A percentile compares a stretch with the other conserved stretches of the same genome.
Conservation (phyloP, 2,797 vertebrate species). For the Sebastes paucispinis region DNA sequence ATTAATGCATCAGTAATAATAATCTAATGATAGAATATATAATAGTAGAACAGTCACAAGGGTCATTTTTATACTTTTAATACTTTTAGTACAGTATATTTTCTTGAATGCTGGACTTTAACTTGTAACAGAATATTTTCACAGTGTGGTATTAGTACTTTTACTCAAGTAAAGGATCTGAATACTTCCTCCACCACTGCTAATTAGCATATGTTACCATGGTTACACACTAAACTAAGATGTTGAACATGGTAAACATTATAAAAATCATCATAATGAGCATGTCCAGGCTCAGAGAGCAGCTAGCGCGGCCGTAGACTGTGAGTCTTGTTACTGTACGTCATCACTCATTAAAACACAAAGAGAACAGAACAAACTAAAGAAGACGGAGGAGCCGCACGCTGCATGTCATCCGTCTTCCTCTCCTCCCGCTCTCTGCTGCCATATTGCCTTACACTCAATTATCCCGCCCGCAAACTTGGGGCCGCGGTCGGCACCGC, state of each 20-base stretch:
- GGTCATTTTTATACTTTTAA: too few species aligned
- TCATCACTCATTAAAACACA: slow-evolving; percentile 7
- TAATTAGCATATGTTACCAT: background rate
- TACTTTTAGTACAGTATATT: accelerated
- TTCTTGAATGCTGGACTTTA: too few species aligned
- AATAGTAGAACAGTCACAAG: too few species aligned
- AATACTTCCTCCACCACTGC: background rate
- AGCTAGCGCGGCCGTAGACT: background rate
- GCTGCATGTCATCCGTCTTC: slow-evolving; percentile 17
- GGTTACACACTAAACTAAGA: too few species aligned
- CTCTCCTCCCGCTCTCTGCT: background rate
- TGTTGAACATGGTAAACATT: background rate
- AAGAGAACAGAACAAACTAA: background rate
- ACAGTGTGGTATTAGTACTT: background rate
- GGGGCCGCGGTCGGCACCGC: slow-evolving; percentile 13
- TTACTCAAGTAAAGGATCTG: background rate
- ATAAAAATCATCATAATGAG: background rate
- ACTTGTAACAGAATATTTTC: too few species aligned
- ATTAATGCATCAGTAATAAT: too few species aligned
- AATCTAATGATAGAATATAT: too few species aligned
- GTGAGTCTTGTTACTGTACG: background rate
- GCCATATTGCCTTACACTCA: slow-evolving; percentile 17
- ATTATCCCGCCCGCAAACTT: slow-evolving; percentile 27
- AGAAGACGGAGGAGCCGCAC: background rate
- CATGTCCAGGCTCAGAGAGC: background rate